Evolutionary conservation across 2,113 vertebrate species (phyloP).

Genomic region (Lichenostomus cassidix): DNA sequence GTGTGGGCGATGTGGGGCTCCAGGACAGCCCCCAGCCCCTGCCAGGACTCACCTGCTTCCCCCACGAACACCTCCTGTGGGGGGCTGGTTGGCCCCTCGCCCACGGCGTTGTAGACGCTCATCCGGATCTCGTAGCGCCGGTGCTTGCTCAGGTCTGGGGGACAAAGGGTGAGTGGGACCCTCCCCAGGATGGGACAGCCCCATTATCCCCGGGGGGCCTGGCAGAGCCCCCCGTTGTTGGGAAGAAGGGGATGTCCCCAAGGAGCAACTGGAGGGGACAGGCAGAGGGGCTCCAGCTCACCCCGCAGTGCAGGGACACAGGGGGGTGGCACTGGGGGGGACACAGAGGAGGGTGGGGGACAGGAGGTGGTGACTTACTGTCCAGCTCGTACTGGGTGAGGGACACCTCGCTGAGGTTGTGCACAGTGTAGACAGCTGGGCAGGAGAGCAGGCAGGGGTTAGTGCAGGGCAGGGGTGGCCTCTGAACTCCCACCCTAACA

Average conservation of each 20-base stretch:
- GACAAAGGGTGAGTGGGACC: background rate
- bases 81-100: slow-evolving; percentile 87
- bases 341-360: background rate
- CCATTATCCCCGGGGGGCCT: rapidly evolving
- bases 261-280: background rate
- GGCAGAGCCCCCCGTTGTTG: background rate
- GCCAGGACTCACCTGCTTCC: slow-evolving; percentile 84
- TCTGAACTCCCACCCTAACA: background rate
- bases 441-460: background rate
- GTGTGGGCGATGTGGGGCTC: rapidly evolving
- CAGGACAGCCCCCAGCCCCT: background rate
- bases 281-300: background rate
- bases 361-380: slow-evolving; percentile 80
- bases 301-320: background rate
- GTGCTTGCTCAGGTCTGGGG: slow-evolving; percentile 90
- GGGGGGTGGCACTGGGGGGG: background rate
- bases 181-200: background rate
- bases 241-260: background rate
- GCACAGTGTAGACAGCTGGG: slow-evolving; percentile 83
- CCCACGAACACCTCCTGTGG: slow-evolving; percentile 97
- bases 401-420: slow-evolving; percentile 87
- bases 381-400: slow-evolving; percentile 90
- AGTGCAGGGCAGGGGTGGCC: background rate
- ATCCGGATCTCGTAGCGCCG: slow-evolving; percentile 94
- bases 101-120: slow-evolving; percentile 92